Evolutionary conservation across 2,888 invertebrate species (phyloP), one percentile per base, ranked within the genome.

Genomic region (Phortica okadai): DNA sequence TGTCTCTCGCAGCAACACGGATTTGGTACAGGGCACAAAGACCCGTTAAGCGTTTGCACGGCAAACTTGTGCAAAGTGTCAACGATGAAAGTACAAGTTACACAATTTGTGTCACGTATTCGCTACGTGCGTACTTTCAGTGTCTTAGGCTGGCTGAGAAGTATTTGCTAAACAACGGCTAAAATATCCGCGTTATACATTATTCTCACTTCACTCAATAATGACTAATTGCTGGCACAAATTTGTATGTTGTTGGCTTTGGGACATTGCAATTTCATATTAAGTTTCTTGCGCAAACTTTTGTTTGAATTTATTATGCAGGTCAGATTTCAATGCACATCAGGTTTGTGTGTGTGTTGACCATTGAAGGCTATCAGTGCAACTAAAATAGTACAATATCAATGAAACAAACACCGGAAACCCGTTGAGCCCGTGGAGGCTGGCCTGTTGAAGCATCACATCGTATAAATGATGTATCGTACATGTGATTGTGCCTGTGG

Each of bases 71-170:
- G 33, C 33, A 33, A 33, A 33, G 33, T 14, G 50, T 8, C 50
- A 50, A 50, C 50, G 50, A 11, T 50, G 50, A 50, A 50, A 50
- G 50, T 50, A 14, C 50, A 14, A 50, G 50, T 50, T 8, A 50
- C 33, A 58, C 67, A 56, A 33, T 50, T 56, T 77, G 70, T 45
- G 25, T 74, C 25, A 33, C 69, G 64, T 64, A 33, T 33, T 25
- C 41, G 64, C 64, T 64, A 64, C 64, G 64, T 64, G 64, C 21
- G 41, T 33, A 10, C 14, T 64, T 64, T 64, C 50, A 50, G 50
- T 11, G 50, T 50, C 50, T 50, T 50, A 11, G 8, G 14, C 50
- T 5, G 6, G 50, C 33, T 33, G 50, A 50, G 14, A 50, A 11
- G 1, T 11, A 50, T 50, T 14, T 50, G 8, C 50, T 50, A 14